Evolutionary conservation across 2,888 invertebrate genomes (phyloP).

Genomic region (Meiosimyza decipiens): DNA sequence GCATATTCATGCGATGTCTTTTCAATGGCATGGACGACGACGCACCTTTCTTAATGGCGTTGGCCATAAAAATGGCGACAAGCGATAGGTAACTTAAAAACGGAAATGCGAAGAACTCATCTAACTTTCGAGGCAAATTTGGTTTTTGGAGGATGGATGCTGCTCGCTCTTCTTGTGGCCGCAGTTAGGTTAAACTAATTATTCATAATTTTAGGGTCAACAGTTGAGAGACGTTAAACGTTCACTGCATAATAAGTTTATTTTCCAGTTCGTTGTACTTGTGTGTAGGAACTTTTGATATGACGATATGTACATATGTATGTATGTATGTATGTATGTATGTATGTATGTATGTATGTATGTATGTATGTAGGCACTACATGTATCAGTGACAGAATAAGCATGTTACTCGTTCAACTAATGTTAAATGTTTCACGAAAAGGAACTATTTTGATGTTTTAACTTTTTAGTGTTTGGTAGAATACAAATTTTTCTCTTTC

Average conservation of each 20-base stretch:
- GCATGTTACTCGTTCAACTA: background rate
- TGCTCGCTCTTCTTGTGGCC: conserved; percentile 59
- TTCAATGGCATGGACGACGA: conserved; percentile 17
- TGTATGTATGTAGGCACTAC: no score
- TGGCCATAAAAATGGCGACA: conserved; percentile 5
- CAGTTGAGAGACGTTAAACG: conserved; percentile 51
- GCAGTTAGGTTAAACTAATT: conserved; percentile 62
- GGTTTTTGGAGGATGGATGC: no score
- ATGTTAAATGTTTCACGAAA: conserved; percentile 13
- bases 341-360: no score
- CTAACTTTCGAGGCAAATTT: background rate
- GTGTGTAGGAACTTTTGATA: background rate
- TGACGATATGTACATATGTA: no score
- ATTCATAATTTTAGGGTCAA: conserved; percentile 60
- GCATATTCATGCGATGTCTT: conserved; percentile 63
- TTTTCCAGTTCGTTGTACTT: conserved; percentile 11
- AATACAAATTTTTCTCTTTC: background rate
- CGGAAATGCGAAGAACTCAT: background rate
- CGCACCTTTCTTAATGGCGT: conserved; percentile 27
- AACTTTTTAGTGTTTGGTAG: background rate
- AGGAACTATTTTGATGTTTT: conserved; percentile 16
- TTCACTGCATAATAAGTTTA: conserved; percentile 49
- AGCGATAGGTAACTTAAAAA: no score
- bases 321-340: no score
- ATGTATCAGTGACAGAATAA: background rate